phyloP scores from a whole-genome alignment of 1,140 invertebrate species.

The Chrysoperla carnea region DNA sequence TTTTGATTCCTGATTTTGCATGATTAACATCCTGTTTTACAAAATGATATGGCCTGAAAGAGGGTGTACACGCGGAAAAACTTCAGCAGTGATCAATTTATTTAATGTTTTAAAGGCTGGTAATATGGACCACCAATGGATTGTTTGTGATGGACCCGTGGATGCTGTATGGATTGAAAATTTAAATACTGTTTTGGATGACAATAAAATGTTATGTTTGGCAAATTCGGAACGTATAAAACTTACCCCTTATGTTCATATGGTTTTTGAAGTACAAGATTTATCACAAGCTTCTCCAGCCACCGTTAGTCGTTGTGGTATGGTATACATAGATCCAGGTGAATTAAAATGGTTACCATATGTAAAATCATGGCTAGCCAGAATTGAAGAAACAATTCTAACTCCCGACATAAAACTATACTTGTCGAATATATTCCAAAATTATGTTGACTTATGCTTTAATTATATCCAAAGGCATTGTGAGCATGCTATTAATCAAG shows the following conservation, averaged over 20 bases:
- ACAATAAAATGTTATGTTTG: constrained; percentile 83
- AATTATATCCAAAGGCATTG: constrained; percentile 45
- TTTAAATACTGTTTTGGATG: constrained; percentile 84
- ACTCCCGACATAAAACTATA: constrained; percentile 32
- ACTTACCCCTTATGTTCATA: constrained; percentile 60
- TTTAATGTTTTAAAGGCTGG: no score
- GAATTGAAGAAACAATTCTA: constrained; percentile 30
- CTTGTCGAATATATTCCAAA: constrained; percentile 38
- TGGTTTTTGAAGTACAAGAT: constrained; percentile 83
- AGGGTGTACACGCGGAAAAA: background rate
- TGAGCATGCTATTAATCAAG: constrained; percentile 42
- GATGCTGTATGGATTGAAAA: constrained; percentile 94
- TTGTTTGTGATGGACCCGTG: constrained; percentile 79
- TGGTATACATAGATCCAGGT: constrained; percentile 79
- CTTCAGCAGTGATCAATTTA: background rate
- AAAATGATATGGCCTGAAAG: background rate
- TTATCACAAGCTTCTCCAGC: constrained; percentile 74
- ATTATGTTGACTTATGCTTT: constrained; percentile 42
- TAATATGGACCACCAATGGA: constrained; percentile 55
- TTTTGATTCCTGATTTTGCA: no score
- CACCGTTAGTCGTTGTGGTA: constrained; percentile 68
- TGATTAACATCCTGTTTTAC: no score
- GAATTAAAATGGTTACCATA: constrained; percentile 66
- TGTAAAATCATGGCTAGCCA: constrained; percentile 61
- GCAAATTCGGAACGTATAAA: constrained; percentile 83